Evolutionary conservation across 37 sponge, comb jelly and placozoan species (phyloP).

Genomic region (Aphrocallistes beatrix): DNA sequence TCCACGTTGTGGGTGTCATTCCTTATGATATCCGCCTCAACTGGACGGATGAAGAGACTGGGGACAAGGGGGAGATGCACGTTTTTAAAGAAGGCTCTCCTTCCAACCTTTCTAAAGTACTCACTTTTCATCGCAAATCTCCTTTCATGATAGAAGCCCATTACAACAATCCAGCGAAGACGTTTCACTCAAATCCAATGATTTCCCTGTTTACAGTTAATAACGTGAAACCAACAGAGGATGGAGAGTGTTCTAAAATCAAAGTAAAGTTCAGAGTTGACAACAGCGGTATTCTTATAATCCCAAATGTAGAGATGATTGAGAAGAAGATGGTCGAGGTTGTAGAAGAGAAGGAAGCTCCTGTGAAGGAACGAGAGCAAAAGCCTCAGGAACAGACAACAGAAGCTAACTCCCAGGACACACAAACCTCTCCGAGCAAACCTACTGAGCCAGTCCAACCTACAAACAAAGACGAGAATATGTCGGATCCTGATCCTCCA

Average conservation of each 20-base stretch:
- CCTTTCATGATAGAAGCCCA: constrained; percentile 46
- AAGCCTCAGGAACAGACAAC: background rate
- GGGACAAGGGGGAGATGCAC: constrained; percentile 68
- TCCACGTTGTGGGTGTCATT: constrained; percentile 56
- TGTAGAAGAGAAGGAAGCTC: background rate
- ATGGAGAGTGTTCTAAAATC: constrained; percentile 66
- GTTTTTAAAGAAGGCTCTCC: constrained; percentile 55
- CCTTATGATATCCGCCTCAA: constrained; percentile 64
- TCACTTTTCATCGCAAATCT: constrained; percentile 74
- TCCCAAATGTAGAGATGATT: constrained; percentile 53
- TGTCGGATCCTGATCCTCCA: background rate
- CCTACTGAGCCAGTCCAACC: background rate
- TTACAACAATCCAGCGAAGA: constrained; percentile 27
- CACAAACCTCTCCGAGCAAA: background rate
- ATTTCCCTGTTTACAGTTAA: constrained; percentile 38
- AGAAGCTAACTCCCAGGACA: background rate
- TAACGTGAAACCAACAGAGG: constrained; percentile 61
- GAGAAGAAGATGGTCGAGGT: constrained; percentile 39
- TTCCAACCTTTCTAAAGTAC: constrained; percentile 67
- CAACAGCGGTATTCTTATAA: constrained; percentile 69
- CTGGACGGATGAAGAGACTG: constrained; percentile 54
- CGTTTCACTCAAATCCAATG: background rate
- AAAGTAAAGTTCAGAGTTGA: constrained; percentile 86
- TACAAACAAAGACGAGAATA: background rate
- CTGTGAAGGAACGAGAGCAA: background rate